Base-by-base conservation (phyloP, 2,888 invertebrate genomes). In the Lithophane semibrunnea region DNA sequence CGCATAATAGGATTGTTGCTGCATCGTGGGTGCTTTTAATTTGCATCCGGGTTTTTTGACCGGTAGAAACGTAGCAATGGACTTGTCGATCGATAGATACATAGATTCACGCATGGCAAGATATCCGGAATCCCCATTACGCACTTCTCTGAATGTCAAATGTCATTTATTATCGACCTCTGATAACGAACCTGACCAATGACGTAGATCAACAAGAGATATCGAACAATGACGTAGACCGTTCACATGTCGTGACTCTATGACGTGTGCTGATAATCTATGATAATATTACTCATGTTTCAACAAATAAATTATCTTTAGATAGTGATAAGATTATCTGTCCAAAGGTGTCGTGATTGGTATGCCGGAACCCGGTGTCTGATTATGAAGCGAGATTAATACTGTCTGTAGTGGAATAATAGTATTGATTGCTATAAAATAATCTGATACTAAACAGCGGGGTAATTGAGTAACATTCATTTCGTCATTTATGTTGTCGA, bases 191-290 rank as follows among this genome's bases (percentile, higher is more conserved):
- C 13, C 58, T 13, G 44, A 10, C 37, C 52, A 52, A 65, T 82
- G 82, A 82, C 82, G 67, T 71, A 10, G 24, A 58, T 37, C 9
- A 56, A 76, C 10, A 44, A n/a, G 24, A 61, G n/a, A 64, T 61
- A 70, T 66, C n/a, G 12, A 37, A 1, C 13, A 44, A 54, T 81
- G 76, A 76, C 81, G 82, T 81, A 58, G 16, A 58, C 24, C 1
- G 47, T 18, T 60, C 42, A 58, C 42, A 67, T 10, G 13, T 60
- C 68, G 54, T 61, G 76, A 81, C 42, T 61, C 1, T 2, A 16
- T 75, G 68, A 80, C 80, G 74, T 80, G 18, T 24, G 0, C 13
- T 12, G 64, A 65, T 75, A 75, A 58, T 68, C 42, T 18, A 12
- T 24, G 37, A 47, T 18, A n/a, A 2, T 42, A 44, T 0, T 54